phyloP scores from a whole-genome alignment of 1,140 invertebrate genomes.

The Littorina saxatilis region DNA sequence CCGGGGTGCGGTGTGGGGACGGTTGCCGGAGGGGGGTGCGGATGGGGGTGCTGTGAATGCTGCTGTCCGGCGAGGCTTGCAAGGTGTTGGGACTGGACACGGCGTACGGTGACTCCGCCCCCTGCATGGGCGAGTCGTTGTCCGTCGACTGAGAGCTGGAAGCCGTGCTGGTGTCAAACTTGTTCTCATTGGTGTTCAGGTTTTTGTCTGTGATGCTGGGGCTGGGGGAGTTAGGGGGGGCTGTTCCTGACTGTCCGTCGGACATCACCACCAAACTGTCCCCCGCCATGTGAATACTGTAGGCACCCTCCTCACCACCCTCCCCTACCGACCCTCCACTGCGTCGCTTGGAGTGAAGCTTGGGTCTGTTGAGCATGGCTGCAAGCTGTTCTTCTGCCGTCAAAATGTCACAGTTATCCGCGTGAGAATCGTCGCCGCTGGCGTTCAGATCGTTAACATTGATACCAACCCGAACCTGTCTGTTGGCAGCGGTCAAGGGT shows the following conservation, averaged over 20 bases:
- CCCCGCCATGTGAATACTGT: slow-evolving; percentile 74
- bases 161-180: slow-evolving; percentile 62
- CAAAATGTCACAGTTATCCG: slow-evolving; percentile 59
- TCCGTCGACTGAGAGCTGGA: slow-evolving; percentile 65
- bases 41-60: slow-evolving; percentile 14
- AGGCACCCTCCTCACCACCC: slow-evolving; percentile 39
- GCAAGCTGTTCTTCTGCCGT: slow-evolving; percentile 67
- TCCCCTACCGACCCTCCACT: slow-evolving; percentile 27
- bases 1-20: neutral
- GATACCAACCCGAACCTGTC: slow-evolving; percentile 56
- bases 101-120: slow-evolving; percentile 63
- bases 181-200: slow-evolving; percentile 64
- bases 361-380: slow-evolving; percentile 66
- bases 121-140: slow-evolving; percentile 61
- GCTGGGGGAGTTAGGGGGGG: neutral
- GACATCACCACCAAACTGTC: slow-evolving; percentile 73
- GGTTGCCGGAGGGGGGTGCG: neutral
- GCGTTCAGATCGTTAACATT: slow-evolving; percentile 66
- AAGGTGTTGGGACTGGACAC: slow-evolving; percentile 25
- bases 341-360: slow-evolving; percentile 58
- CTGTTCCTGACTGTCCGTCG: slow-evolving; percentile 61
- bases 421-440: slow-evolving; percentile 25
- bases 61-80: neutral
- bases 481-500: slow-evolving; percentile 41
- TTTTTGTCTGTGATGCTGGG: slow-evolving; percentile 54